Evolutionary conservation across 2,888 invertebrate species (phyloP), one percentile per base, ranked within the genome.

Genomic region (Calameuta idolon): DNA sequence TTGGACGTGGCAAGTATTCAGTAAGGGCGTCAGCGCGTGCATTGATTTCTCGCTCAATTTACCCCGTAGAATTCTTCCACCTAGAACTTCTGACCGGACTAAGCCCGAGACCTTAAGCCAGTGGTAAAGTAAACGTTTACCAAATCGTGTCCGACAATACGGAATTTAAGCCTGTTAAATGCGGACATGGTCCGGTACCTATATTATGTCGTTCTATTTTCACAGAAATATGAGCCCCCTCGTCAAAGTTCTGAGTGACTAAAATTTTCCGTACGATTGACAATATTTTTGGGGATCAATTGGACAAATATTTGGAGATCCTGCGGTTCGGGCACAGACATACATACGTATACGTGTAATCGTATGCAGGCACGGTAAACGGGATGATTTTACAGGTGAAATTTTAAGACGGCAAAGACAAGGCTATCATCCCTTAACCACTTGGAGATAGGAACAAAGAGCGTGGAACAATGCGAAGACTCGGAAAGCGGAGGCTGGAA

Each of bases 41-140:
- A 88, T 89, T 88, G 89, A 90, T 91, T 91, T 90, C 87, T 85
- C 91, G 90, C 91, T 91, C 91, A 90, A 91, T 91, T 91, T 91
- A 90, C 83, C 75, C 81, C 86, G 82, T 85, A 89, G 87, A 88
- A 89, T 90, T 88, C n/a, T 86, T 83, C 80, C 77, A 78, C 79
- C 76, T 31, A 71, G 34, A 74, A 74, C 55, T 74, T 74, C 35
- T 30, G 37, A 74, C 34, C 74, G 71, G 31, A 33, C 35, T 74
- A 35, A 74, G 35, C 74, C 74, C 74, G 74, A 37, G 12, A 30
- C 74, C 35, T 74, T 74, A 74, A 74, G 74, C 74, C 74, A 34
- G 74, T 34, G 34, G 55, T 55, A 23, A 55, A 30, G 34, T 85
- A 85, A 85, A 86, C 87, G 84, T 88, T 88, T 88, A 85, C 87